Evolutionary conservation across 2,888 invertebrate species (phyloP), one percentile per base, ranked within the genome.

Genomic region (Acleris holmiana): DNA sequence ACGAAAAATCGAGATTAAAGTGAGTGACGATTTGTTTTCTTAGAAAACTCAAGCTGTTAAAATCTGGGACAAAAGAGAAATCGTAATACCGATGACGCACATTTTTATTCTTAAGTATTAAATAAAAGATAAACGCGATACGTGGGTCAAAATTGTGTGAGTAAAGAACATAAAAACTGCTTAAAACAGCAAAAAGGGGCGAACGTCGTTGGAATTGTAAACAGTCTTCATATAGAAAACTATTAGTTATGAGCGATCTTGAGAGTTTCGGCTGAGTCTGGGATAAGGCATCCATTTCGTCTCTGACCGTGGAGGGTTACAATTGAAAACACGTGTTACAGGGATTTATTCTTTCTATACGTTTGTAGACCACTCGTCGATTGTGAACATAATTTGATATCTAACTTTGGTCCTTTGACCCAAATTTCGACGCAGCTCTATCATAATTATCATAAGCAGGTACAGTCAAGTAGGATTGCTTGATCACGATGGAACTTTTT

Each of bases 231-330:
- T 53, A 57, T 58, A 64, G 59, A 59, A 59, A 65, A 65, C 65
- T 65, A 65, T 65, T 65, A 60, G 54, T 65, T 60, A 60, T 60
- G 65, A 60, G 54, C 51, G 53, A 25, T 58, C 54, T 60, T 57
- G 53, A n/a, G 48, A 23, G 54, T 65, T 60, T 55, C 47, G 51
- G 65, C 59, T 46, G 55, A 65, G 49, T 65, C 60, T 19, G 65
- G 65, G 65, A 65, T 60, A 60, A 59, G 41, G 19, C 49, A 21
- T 44, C 48, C 58, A 58, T 44, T 60, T 65, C 59, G 44, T 65
- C 29, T 59, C 46, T 13, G 60, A 29, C 47, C 51, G 40, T 23
- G 51, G 46, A 18, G 53, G 19, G 15, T 54, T 25, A 58, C 63
- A 23, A 63, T 58, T 58, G 63, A 59, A 59, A 54, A 54, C 64